Conservation (phyloP, 2,888 invertebrate species). For the Eucriotettix oculatus region DNA sequence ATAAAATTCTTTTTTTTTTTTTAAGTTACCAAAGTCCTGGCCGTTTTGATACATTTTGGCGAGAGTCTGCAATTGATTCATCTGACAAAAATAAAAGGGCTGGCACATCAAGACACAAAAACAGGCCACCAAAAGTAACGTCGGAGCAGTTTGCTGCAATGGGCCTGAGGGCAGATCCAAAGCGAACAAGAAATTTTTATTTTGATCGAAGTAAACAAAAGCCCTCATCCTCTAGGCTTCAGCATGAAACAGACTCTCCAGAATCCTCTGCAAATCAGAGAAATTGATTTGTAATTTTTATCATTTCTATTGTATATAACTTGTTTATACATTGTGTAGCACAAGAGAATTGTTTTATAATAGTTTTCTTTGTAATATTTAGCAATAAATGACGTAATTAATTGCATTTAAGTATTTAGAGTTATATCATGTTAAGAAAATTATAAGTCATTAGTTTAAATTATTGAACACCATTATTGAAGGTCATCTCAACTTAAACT, state of each 20-base stretch:
- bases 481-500: no score
- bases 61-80: neutral
- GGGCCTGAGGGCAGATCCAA: neutral
- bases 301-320: no score
- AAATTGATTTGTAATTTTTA: no score
- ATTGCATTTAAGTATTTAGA: no score
- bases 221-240: neutral
- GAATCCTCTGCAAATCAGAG: no score
- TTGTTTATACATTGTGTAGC: no score
- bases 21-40: neutral
- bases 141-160: neutral
- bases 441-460: no score
- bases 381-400: no score
- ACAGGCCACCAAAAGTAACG: neutral
- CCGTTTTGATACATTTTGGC: neutral
- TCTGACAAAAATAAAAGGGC: neutral
- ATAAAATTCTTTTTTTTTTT: neutral
- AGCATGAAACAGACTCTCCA: neutral
- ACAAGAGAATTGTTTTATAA: no score
- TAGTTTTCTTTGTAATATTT: no score
- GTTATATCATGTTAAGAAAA: no score
- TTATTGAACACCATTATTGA: no score
- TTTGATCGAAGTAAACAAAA: neutral
- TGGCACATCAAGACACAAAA: neutral
- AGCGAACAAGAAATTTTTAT: neutral